Conservation (phyloP, 2,888 invertebrate species). For the Torymus tubicola region DNA sequence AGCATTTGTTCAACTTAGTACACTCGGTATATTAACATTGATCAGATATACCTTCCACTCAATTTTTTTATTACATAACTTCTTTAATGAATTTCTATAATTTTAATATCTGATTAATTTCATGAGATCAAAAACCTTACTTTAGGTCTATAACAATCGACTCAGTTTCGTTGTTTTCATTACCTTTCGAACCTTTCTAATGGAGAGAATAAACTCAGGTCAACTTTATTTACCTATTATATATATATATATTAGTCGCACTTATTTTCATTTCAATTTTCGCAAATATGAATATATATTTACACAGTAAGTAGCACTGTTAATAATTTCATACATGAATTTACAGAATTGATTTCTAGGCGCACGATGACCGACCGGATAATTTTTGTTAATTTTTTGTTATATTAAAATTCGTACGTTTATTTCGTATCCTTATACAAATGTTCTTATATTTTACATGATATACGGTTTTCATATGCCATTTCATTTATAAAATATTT, state of each 20-base stretch:
- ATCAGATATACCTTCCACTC: slow-evolving; percentile 14
- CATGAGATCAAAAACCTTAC: slow-evolving; percentile 52
- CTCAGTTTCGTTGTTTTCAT: slow-evolving; percentile 46
- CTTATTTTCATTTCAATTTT: slow-evolving; percentile 11
- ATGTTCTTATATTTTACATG: not conserved
- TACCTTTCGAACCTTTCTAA: slow-evolving; percentile 19
- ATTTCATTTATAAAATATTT: too few relatives aligned
- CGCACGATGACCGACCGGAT: not conserved
- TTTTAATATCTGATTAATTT: slow-evolving; percentile 31
- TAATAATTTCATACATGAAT: slow-evolving; percentile 36
- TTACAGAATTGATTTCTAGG: slow-evolving; percentile 33
- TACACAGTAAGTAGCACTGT: slow-evolving; percentile 30
- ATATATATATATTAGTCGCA: slow-evolving; percentile 16
- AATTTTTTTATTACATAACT: slow-evolving; percentile 17
- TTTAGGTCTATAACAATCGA: slow-evolving; percentile 28
- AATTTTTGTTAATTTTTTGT: too few relatives aligned
- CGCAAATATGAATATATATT: slow-evolving; percentile 30
- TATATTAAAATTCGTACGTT: too few relatives aligned
- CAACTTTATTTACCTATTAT: not conserved
- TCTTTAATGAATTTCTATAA: slow-evolving; percentile 8
- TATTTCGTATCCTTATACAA: not conserved
- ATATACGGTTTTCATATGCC: not conserved
- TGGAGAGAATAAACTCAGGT: slow-evolving; percentile 2
- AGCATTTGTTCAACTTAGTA: slow-evolving; percentile 24
- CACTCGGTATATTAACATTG: slow-evolving; percentile 25